Conservation (phyloP, 2,888 invertebrate species). For the Acronicta psi region DNA sequence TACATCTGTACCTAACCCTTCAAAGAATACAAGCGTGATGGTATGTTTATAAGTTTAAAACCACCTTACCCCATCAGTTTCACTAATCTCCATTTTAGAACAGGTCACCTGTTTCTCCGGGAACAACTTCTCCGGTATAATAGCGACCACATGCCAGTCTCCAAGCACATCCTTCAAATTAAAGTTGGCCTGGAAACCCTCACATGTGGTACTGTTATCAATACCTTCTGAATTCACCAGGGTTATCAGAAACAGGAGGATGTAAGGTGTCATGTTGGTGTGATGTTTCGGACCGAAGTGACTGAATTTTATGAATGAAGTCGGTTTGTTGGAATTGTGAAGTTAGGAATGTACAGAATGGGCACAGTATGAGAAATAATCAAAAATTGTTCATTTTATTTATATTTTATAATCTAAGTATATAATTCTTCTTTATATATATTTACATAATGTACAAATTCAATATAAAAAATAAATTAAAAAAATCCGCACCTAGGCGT, state of each 20-base stretch:
- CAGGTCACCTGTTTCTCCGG: constrained; percentile 75
- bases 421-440: too few relatives aligned
- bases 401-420: too few relatives aligned
- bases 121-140: constrained; percentile 77
- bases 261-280: constrained; percentile 58
- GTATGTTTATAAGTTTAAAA: background rate
- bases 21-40: too few relatives aligned
- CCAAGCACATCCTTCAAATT: constrained; percentile 71
- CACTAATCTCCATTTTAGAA: constrained; percentile 79
- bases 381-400: too few relatives aligned
- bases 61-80: constrained; percentile 76
- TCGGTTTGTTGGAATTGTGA: constrained; percentile 9
- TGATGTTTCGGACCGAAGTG: constrained; percentile 23
- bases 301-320: constrained; percentile 34
- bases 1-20: background rate
- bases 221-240: constrained; percentile 56
- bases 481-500: too few relatives aligned
- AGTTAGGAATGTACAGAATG: constrained; percentile 42
- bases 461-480: too few relatives aligned
- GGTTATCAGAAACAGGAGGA: constrained; percentile 51
- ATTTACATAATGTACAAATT: too few relatives aligned
- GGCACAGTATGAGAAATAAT: background rate
- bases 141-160: constrained; percentile 78
- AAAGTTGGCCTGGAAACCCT: constrained; percentile 74
- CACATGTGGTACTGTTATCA: constrained; percentile 62